Base-by-base conservation (phyloP, 2,113 vertebrate genomes). In the Cottus gobio region DNA sequence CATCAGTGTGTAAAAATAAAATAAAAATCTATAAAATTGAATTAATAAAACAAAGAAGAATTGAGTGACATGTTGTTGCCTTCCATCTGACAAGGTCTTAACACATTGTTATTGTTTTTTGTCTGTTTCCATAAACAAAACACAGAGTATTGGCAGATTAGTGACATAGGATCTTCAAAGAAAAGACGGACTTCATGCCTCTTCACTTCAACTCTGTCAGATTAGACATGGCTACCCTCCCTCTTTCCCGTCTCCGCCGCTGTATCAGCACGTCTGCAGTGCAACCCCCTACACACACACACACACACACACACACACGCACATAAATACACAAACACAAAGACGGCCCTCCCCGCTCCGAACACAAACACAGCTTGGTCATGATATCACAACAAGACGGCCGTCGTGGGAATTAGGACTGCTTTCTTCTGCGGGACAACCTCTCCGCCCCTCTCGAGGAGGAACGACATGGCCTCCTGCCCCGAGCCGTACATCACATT, bases 401-500 rank as follows among this genome's bases (percentile, higher is more conserved):
- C 71, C 15, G 37, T 77, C 75, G 78, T 85, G 89, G 86, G 86
- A 92, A 91, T 82, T 56, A 84, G 64, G 75, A 68, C 58, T 69
- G 75, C 86, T 87, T 84, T 84, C 87, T 65, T 50, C 63, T 84
- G 42, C 71, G 20, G 31, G 56, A 67, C 63, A 71, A 67, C 77
- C 83, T 80, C 63, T 66, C 52, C 69, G 1, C 74, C 71, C 76
- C 69, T 66, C 60, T 77, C 50, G 24, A 31, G 80, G 69, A 88
- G 88, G 85, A 89, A 91, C 78, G 84, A 89, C 91, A 89, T 12
- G 77, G 78, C 75, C 70, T 77, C 68, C 62, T 89, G 87, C 86
- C 86, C 87, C 82, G 75, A 54, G 71, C 90, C 85, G 91, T 86
- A 69, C 84, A 92, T 89, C 91, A 86, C 85, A 72, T 92, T 91